Base-by-base conservation (phyloP, 2,888 invertebrate species). In the Gryllus longicercus region DNA sequence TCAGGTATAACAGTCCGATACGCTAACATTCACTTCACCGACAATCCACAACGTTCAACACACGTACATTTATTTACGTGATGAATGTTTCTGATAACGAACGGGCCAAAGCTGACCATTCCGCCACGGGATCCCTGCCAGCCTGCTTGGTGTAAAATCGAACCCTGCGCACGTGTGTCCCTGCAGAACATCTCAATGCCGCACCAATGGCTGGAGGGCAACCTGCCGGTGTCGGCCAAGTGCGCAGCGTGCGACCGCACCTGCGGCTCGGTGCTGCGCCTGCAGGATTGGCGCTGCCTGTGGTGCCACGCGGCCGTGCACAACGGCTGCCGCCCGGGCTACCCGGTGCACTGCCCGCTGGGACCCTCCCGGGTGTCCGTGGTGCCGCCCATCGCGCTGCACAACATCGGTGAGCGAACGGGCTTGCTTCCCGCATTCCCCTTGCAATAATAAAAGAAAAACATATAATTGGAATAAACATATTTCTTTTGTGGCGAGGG, bases 201-300 rank as follows among this genome's bases (percentile, higher is more conserved):
- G 18, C 98, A 99, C 88, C 98, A 99, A 86, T 99, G 98, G 98
- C 91, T 98, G 90, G 98, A 98, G 87, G 98, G 98, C 75, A 98
- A 98, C 88, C 89, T 98, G 83, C 97, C 98, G 5, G 97, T 98
- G 80, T 95, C 97, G 80, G 94, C 97, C 82, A 95, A 96, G 87
- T 99, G 98, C 87, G 91, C 92, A 83, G 92, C 96, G 82, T 99
- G 98, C 89, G 97, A 97, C 86, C 96, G 96, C 88, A 97, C 96
- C 12, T 98, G 98, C 88, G 98, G 98, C 81, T 98, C 97, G 81
- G 98, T 98, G 80, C 90, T 97, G 83, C 93, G 96, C 85, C 88
- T 96, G 83, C 97, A 98, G 90, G 98, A 98, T 89, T 98, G 96
- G 94, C 91, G 97, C 83, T 99, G 98, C 88, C 91, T 98, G 83